A percentile compares a stretch with the other conserved stretches of the same genome.
Evolutionary conservation across 2,113 vertebrate species (phyloP).

Genomic region (Silurus meridionalis): DNA sequence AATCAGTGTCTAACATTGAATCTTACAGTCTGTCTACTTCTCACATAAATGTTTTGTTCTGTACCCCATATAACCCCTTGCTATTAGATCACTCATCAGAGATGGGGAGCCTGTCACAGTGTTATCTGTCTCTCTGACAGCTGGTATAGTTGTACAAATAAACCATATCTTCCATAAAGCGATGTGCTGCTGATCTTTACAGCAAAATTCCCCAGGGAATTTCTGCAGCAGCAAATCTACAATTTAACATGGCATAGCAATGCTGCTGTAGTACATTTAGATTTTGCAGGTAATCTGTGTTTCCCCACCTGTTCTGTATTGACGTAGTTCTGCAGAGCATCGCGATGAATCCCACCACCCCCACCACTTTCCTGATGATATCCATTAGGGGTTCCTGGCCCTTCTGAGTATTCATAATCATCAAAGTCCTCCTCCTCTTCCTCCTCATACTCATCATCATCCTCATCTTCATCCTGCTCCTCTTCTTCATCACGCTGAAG

Average conservation of each 20-base stretch:
- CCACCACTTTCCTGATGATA: slow-evolving; percentile 82
- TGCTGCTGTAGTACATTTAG: background rate
- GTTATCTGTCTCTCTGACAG: background rate
- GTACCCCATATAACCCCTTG: background rate
- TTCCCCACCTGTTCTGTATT: slow-evolving; percentile 71
- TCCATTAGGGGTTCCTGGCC: slow-evolving; percentile 80
- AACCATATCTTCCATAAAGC: background rate
- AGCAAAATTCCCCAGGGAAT: background rate
- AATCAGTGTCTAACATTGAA: background rate
- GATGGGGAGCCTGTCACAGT: background rate
- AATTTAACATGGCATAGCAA: background rate
- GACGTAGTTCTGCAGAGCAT: slow-evolving; percentile 84
- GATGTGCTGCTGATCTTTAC: background rate
- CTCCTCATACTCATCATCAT: slow-evolving; percentile 68
- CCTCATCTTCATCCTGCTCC: slow-evolving; percentile 76
- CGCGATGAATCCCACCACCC: slow-evolving; percentile 72
- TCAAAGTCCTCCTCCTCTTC: slow-evolving; percentile 78
- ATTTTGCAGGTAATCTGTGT: slow-evolving; percentile 35
- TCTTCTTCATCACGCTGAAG: slow-evolving; percentile 76
- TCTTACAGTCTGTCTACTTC: background rate
- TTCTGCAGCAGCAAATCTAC: background rate
- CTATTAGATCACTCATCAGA: background rate
- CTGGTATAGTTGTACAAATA: background rate
- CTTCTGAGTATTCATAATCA: slow-evolving; percentile 78
- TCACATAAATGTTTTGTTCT: background rate